Base-by-base conservation (phyloP, 2,888 invertebrate species). In the Parthenolecanium corni region DNA sequence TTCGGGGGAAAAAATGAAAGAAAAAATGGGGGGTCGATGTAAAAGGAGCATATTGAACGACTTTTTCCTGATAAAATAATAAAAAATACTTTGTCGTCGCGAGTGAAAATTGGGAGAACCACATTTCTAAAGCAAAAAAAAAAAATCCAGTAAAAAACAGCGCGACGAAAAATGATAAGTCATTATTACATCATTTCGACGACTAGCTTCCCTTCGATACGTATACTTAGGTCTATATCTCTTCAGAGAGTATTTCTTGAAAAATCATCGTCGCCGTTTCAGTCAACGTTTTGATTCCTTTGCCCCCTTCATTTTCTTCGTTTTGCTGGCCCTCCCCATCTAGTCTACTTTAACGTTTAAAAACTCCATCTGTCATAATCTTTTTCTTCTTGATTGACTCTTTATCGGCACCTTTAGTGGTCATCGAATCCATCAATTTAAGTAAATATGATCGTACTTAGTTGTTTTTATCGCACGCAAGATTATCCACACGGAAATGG, bases 401-500 rank as follows among this genome's bases (percentile, higher is more conserved):
- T 49, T 58, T 58, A 58, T 58, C 58, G 58, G 49, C 58, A 58
- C 58, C 58, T 58, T 49, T 58, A 58, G 58, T 58, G 58, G 58
- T 58, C 58, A 58, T 58, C 58, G 58, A 31, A 58, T 58, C 58
- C 58, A 58, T 58, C 58, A 58, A 58, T 58, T 58, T 18, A 46
- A 46, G n/a, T 46, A 46, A 57, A 47, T 58, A 58, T 58, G 49
- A n/a, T 2, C 14, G 23, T 18, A 23, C 9, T 31, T 31, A 6
- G 4, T 31, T 9, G 4, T 31, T 31, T 31, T 31, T 31, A 9
- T 31, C 9, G 31, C 4, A 9, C 9, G 31, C 4, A 9, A 31
- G 31, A 31, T 31, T 31, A 31, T 31, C 31, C 31, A 31, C 31
- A 31, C 31, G 9, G 31, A 31, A 4, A 6, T 4, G 31, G 31